Base-by-base conservation (phyloP, 2,113 vertebrate genomes). In the Corythaeola cristata region DNA sequence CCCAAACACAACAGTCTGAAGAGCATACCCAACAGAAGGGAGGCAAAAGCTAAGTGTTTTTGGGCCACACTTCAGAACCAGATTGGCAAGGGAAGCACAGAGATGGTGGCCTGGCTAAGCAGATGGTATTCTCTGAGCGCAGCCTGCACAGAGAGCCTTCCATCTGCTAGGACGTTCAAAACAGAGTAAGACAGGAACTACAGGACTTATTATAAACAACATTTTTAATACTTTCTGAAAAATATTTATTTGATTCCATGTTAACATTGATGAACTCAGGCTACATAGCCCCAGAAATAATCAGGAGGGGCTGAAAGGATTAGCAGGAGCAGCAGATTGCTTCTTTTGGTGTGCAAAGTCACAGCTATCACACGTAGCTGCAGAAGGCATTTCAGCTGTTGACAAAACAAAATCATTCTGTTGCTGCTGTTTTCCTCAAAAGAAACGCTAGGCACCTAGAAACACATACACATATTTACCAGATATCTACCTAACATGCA, bases 191-290 rank as follows among this genome's bases (percentile, higher is more conserved):
- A 59, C 5, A 35, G 83, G 66, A 95, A 93, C 84, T 92, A 87
- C 47, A 19, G 60, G 19, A 75, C 62, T 76, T 35, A 62, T 68
- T 58, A 90, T 33, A 87, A 93, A 58, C 53, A 93, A 75, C 14
- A 5, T 68, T 81, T 93, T 78, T 92, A 94, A 95, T 90, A 75
- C 62, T 69, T 33, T 58, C 71, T 67, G 80, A 90, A 78, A 96
- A 96, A 94, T 89, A 89, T 94, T 96, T 94, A 81, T 91, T 89
- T 89, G 53, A 82, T 89, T 90, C 85, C 26, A 33, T 27, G 62
- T 76, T 95, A 90, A 76, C 90, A 68, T 13, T 76, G 49, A 72
- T 95, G 86, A 94, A 93, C 80, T 82, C 17, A 8, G 60, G n/a
- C 64, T 92, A 32, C 6, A 32, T 8, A 92, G 32, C 56, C 74